These are phyloP conservation scores for Cheilosia variabilis DNA, from an alignment of 2,888 invertebrate species.

Conservation along the genomic window DNA sequence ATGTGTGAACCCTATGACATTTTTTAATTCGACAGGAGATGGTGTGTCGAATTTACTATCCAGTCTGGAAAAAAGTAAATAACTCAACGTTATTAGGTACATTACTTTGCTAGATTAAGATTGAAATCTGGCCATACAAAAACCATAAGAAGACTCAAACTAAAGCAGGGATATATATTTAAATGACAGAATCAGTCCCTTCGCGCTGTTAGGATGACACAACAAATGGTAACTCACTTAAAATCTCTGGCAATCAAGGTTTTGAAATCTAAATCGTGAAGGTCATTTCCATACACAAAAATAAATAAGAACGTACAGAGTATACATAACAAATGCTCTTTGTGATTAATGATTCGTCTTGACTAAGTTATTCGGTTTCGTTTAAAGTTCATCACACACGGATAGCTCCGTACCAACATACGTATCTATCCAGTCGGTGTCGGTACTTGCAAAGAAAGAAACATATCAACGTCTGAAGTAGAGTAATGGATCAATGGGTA, in stretches of 20 bases:
- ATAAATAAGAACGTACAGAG: neutral
- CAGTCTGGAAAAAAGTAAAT: neutral
- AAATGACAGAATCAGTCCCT: neutral
- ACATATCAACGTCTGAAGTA: neutral
- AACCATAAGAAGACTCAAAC: neutral
- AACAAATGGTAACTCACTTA: neutral
- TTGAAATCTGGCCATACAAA: neutral
- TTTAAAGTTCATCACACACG: too few relatives aligned
- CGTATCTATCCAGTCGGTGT: too few relatives aligned
- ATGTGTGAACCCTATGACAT: too few relatives aligned
- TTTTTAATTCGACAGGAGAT: too few relatives aligned
- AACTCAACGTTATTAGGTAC: neutral
- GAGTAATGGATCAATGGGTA: conserved; percentile 25
- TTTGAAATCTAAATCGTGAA: conserved; percentile 17
- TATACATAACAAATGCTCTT: neutral
- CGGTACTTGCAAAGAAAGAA: neutral
- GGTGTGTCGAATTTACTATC: too few relatives aligned
- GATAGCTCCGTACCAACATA: too few relatives aligned
- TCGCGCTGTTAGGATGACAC: neutral
- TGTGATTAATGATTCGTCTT: conserved; percentile 33
- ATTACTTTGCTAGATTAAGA: too few relatives aligned
- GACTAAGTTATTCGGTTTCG: conserved; percentile 2
- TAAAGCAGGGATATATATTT: neutral
- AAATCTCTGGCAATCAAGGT: neutral
- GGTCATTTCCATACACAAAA: neutral